Evolutionary conservation across 2,888 invertebrate species (phyloP), one percentile per base, ranked within the genome.

Genomic region (Lepeophtheirus nordmannii): DNA sequence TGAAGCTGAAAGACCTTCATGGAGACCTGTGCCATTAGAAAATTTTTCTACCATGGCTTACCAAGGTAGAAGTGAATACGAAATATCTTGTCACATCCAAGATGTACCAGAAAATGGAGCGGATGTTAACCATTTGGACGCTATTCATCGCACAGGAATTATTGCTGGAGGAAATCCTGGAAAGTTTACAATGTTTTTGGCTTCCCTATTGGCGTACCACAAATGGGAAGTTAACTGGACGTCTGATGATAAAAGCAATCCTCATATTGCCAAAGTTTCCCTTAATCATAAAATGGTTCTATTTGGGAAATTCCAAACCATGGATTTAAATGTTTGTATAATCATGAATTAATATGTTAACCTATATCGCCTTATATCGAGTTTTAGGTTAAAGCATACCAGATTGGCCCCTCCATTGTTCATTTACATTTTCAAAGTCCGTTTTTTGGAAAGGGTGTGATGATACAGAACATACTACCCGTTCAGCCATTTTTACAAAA

Each of bases 61-160:
- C 67, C 61, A 69, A 12, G 70, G 70, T 11, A 62, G 69, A 30
- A 69, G 68, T 20, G 61, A 67, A 20, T 69, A 70, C 39, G 62
- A 68, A 14, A 64, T 70, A 37, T 56, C 40, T 2, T 62, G n/a
- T 30, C 57, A 65, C 8, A 58, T 58, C 17, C 76, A 88, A 86
- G 90, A 92, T 72, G 86, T 91, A 53, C 89, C 90, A 0, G 91
- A 91, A 74, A 92, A 92, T 72, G 91, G 89, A 0, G 87, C 89
- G 0, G 91, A 92, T 72, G 80, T 86, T 1, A 84, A 86, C 0
- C 92, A 92, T 73, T 78, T 92, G 23, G 81, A 80, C 65, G 83
- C 85, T 0, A 82, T 92, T 0, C 92, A 92, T 71, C 81, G 82
- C 0, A 80, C 83, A 0, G 74, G 77, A 1, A 74, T 82, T 67